These are phyloP conservation scores for Macaria liturata DNA, from an alignment of 2,888 invertebrate genomes.

Conservation along the genomic window DNA sequence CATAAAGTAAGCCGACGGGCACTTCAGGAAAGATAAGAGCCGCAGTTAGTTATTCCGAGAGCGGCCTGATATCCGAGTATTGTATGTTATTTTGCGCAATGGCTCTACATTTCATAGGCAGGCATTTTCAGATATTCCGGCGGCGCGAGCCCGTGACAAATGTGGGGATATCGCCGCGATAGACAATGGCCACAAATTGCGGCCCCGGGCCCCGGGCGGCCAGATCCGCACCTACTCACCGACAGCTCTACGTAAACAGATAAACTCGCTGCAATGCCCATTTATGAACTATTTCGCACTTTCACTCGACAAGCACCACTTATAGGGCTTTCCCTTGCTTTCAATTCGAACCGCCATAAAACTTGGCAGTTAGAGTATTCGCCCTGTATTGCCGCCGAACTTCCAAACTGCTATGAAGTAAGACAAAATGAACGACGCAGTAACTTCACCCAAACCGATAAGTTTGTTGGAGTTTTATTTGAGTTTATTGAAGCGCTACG, in stretches of 20 bases:
- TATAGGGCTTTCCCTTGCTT: conserved; percentile 35
- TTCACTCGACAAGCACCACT: conserved; percentile 44
- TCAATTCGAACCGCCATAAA: conserved; percentile 20
- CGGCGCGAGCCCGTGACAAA: conserved; percentile 48
- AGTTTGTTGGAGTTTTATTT: conserved; percentile 29
- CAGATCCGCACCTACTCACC: conserved; percentile 24
- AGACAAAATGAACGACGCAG: conserved; percentile 10
- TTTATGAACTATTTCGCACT: conserved; percentile 55
- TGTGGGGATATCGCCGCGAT: conserved; percentile 50
- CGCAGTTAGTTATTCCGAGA: conserved; percentile 13
- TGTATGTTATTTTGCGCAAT: conserved; percentile 15
- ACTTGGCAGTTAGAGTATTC: conserved; percentile 23
- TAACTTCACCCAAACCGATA: conserved; percentile 17
- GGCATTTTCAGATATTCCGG: conserved; percentile 22
- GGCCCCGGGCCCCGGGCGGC: conserved; percentile 50
- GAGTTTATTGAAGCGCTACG: conserved; percentile 23
- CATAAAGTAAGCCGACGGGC: conserved; percentile 16
- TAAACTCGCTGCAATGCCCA: conserved; percentile 47
- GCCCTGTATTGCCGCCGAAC: conserved; percentile 11
- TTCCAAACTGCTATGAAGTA: conserved; percentile 18
- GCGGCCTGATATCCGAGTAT: background rate
- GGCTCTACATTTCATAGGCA: conserved; percentile 19
- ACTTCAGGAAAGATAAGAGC: conserved; percentile 16
- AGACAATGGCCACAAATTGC: conserved; percentile 67
- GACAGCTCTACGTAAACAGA: conserved; percentile 40